Conservation (phyloP, 2,797 vertebrate genomes). For the Alca torda region DNA sequence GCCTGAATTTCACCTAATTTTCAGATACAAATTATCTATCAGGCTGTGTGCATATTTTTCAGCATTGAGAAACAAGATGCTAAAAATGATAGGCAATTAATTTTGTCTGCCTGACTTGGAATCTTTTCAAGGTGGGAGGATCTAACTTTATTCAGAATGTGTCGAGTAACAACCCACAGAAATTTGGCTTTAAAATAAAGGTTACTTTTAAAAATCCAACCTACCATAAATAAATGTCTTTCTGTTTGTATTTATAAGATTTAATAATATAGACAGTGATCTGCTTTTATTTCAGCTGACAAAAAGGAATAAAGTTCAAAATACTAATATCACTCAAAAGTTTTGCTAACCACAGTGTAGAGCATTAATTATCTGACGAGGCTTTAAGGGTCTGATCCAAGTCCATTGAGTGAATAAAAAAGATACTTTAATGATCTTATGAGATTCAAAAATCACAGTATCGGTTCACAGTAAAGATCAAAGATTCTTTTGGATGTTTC, state of each 20-base stretch:
- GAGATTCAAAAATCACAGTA: not conserved
- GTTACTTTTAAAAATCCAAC: not conserved
- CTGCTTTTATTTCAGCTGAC: not conserved
- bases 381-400: not conserved
- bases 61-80: not conserved
- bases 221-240: not conserved
- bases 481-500: not conserved
- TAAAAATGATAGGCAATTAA: not conserved
- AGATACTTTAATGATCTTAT: not conserved
- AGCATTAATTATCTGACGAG: not conserved
- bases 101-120: not conserved
- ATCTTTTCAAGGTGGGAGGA: not conserved
- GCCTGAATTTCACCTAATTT: not conserved
- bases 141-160: not conserved
- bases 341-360: not conserved
- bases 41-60: not conserved
- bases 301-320: not conserved
- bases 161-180: not conserved
- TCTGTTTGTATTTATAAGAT: not conserved
- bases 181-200: not conserved
- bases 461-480: slow-evolving; percentile 11
- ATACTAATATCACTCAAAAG: not conserved
- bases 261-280: not conserved
- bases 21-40: not conserved
- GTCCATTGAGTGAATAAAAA: not conserved